Percentiles rank a stretch among this genome's conserved stretches.
These are phyloP conservation scores for Ephydatia muelleri DNA, from an alignment of 37 sponge, comb jelly and placozoan species.

Conservation along the genomic window DNA sequence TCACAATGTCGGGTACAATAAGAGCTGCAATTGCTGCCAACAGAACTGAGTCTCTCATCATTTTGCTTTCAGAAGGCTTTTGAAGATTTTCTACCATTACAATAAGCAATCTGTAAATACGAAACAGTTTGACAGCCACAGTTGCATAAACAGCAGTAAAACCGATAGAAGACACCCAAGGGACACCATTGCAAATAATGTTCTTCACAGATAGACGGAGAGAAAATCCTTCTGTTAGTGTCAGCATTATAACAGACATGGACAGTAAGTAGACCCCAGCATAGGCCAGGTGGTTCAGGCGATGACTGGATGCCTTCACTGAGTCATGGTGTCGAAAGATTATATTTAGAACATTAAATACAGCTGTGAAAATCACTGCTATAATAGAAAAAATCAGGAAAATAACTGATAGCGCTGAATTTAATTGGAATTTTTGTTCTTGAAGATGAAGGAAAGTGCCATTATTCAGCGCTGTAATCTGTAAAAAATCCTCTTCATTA, in stretches of 20 bases:
- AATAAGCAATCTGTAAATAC: neutral
- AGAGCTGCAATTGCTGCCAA: neutral
- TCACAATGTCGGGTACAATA: neutral
- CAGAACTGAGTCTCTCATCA: neutral
- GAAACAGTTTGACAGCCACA: neutral
- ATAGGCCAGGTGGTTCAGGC: neutral
- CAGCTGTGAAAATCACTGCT: neutral
- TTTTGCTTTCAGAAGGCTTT: neutral
- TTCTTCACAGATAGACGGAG: neutral
- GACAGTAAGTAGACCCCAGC: neutral
- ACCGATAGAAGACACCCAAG: neutral
- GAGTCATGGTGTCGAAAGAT: neutral
- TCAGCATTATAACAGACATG: neutral
- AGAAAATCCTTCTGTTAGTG: neutral
- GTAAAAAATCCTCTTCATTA: neutral
- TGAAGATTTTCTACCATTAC: neutral
- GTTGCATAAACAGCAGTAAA: neutral
- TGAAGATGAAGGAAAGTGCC: neutral
- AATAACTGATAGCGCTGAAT: neutral
- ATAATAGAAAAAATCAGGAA: neutral
- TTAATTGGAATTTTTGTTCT: neutral
- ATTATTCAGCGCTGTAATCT: neutral
- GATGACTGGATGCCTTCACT: neutral
- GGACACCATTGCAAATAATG: neutral
- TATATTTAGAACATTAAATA: neutral